These are phyloP conservation scores for Calephelis nemesis DNA, from an alignment of 1,140 invertebrate species.

Conservation along the genomic window DNA sequence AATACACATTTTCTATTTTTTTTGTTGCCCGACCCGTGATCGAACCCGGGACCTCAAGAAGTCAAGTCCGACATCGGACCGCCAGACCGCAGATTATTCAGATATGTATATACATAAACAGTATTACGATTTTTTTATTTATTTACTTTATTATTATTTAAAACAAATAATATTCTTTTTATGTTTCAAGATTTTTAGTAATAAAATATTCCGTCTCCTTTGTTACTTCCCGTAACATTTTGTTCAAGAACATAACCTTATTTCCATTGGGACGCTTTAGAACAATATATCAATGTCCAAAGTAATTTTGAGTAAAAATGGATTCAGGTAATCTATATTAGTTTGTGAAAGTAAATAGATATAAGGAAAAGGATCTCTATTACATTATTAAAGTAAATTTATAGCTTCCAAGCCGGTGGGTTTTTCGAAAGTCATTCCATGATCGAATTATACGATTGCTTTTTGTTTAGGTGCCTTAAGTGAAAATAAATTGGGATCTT, in stretches of 20 bases:
- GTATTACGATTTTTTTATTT: too few species aligned
- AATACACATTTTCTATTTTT: too few species aligned
- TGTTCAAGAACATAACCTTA: conserved; percentile 5
- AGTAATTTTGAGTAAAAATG: conserved; percentile 8
- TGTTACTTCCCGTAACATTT: neutral
- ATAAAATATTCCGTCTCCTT: too few species aligned
- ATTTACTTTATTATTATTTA: neutral
- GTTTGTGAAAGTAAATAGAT: neutral
- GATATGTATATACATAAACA: too few species aligned
- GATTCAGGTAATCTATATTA: conserved; percentile 17
- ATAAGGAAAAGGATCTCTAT: conserved; percentile 4
- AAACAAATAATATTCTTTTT: neutral
- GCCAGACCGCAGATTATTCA: too few species aligned
- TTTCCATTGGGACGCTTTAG: neutral
- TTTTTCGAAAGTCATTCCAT: neutral
- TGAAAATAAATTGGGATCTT: neutral
- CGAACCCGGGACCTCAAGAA: too few species aligned
- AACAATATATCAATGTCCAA: conserved; percentile 14
- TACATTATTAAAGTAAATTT: conserved; percentile 7
- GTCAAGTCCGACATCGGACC: too few species aligned
- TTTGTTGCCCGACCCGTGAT: too few species aligned
- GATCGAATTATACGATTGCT: conserved; percentile 4
- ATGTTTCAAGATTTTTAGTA: too few species aligned
- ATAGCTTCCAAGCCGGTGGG: neutral
- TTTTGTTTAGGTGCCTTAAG: neutral